Evolutionary conservation across 2,888 invertebrate genomes (phyloP).

Genomic region (Cecidostiba fungosa): DNA sequence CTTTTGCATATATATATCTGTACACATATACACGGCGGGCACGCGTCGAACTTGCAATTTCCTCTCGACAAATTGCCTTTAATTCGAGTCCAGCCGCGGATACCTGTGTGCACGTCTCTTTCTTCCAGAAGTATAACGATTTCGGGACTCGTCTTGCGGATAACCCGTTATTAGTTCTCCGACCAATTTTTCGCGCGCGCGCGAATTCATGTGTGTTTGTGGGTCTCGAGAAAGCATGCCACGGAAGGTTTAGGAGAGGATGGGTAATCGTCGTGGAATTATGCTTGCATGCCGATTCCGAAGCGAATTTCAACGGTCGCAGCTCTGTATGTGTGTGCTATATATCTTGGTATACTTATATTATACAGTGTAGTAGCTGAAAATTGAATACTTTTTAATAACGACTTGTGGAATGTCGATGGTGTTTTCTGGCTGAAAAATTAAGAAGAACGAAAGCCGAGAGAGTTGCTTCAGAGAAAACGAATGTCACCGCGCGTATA

Average conservation of each 20-base stretch:
- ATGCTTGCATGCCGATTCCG: neutral
- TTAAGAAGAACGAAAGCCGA: neutral
- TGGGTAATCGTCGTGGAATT: neutral
- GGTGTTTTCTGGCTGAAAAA: neutral
- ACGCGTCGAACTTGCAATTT: slow-evolving; percentile 54
- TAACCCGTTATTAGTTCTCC: slow-evolving; percentile 46
- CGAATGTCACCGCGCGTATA: neutral
- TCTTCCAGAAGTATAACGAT: slow-evolving; percentile 42
- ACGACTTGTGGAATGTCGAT: neutral
- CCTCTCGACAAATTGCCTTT: slow-evolving; percentile 57
- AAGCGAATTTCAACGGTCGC: neutral
- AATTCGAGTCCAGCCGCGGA: slow-evolving; percentile 48
- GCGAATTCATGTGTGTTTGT: slow-evolving; percentile 1
- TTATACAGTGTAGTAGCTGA: neutral
- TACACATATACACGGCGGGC: neutral
- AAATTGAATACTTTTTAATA: neutral
- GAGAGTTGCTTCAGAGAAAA: slow-evolving; percentile 46
- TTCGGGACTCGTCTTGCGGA: slow-evolving; percentile 30
- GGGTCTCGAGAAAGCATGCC: slow-evolving; percentile 46
- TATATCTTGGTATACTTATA: neutral
- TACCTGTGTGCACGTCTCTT: neutral
- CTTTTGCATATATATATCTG: neutral
- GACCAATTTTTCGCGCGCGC: slow-evolving; percentile 51
- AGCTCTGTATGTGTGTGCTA: neutral
- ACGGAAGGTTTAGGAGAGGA: slow-evolving; percentile 49